A percentile compares a stretch with the other conserved stretches of the same genome.
Conservation (phyloP, 2,888 invertebrate species). For the Beris morrisii region DNA sequence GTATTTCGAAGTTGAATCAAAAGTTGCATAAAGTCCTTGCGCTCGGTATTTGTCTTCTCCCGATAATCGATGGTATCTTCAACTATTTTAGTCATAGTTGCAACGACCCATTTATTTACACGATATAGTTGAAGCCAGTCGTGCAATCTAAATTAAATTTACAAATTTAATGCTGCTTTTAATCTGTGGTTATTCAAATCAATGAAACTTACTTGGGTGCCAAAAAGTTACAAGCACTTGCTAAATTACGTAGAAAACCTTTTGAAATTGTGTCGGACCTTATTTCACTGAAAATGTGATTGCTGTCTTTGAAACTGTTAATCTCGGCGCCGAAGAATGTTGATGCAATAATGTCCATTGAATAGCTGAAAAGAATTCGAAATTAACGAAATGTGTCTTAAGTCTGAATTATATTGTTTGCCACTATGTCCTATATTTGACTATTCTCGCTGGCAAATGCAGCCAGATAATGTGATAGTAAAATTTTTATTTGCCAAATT, state of each 20-base stretch:
- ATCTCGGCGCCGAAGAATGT: slow-evolving; percentile 50
- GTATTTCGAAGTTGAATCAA: slow-evolving; percentile 47
- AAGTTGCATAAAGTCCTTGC: slow-evolving; percentile 51
- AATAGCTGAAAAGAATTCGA: slow-evolving; percentile 41
- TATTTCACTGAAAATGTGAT: slow-evolving; percentile 40
- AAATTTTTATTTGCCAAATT: too few relatives aligned
- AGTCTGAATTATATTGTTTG: too few relatives aligned
- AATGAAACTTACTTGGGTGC: slow-evolving; percentile 35
- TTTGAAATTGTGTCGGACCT: slow-evolving; percentile 36
- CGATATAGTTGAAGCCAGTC: background rate
- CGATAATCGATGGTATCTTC: slow-evolving; percentile 49
- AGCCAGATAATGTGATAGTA: too few relatives aligned
- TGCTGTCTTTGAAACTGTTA: slow-evolving; percentile 43
- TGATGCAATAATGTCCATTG: slow-evolving; percentile 49
- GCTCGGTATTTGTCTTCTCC: slow-evolving; percentile 45
- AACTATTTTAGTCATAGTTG: slow-evolving; percentile 42
- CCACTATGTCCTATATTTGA: too few relatives aligned
- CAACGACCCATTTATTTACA: background rate
- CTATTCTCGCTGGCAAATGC: too few relatives aligned
- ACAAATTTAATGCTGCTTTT: background rate
- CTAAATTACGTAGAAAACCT: slow-evolving; percentile 22
- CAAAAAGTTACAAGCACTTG: slow-evolving; percentile 29
- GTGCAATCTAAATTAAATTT: slow-evolving; percentile 24
- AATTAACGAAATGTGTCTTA: background rate
- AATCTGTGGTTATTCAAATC: background rate